Percentiles rank a stretch among this genome's conserved stretches.
Evolutionary conservation across 2,888 invertebrate genomes (phyloP).

Genomic region (Parnassius apollo): DNA sequence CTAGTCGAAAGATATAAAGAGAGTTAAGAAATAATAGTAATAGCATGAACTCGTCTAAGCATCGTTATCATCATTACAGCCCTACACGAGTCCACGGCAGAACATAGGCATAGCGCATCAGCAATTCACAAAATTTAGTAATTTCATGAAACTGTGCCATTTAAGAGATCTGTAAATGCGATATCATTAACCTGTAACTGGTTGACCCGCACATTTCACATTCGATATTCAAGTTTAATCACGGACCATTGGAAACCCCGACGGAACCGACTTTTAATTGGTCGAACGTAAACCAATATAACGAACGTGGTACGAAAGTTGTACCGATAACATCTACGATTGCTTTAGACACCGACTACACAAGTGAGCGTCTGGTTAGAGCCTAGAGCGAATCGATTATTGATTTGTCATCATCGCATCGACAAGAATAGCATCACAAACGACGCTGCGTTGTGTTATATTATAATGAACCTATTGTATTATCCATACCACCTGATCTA

Average conservation of each 20-base stretch:
- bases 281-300: not conserved
- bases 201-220: not conserved
- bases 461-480: constrained; percentile 9
- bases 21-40: no score
- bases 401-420: constrained; percentile 16
- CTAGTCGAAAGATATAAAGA: no score
- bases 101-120: not conserved
- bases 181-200: no score
- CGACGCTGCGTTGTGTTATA: not conserved
- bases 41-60: no score
- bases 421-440: not conserved
- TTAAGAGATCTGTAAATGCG: no score
- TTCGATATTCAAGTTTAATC: not conserved
- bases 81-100: not conserved
- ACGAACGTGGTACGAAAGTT: not conserved
- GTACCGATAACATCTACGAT: not conserved
- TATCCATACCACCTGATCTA: not conserved
- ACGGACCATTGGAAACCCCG: not conserved
- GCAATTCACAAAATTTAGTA: no score
- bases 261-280: not conserved
- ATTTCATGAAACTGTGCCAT: no score
- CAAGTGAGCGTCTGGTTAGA: not conserved
- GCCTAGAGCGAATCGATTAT: constrained; percentile 11
- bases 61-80: not conserved
- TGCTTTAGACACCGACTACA: not conserved